Evolutionary conservation across 2,888 invertebrate genomes (phyloP), one percentile per base, ranked within the genome.

Genomic region (Tenodera sinensis): DNA sequence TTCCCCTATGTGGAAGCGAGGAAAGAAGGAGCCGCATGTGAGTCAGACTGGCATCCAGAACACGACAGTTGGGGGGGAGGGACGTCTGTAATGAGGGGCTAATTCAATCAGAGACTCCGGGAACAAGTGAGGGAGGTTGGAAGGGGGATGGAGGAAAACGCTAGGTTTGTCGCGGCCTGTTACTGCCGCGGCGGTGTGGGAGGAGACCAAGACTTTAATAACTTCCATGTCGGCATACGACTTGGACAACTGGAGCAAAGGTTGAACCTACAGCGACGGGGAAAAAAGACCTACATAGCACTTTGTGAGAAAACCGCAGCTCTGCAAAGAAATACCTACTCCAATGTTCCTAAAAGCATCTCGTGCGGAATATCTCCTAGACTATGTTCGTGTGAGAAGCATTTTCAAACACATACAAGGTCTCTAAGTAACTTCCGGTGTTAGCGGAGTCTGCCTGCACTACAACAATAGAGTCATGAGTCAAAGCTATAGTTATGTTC

Each of bases 71-170:
- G 88, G 85, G 83, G 89, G 90, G 85, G 85, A 83, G 88, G 89
- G 85, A 88, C 84, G 87, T 88, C 90, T 87, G 90, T 90, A 90
- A 90, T 90, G 90, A 90, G 90, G 90, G 90, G 89, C 90, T 90
- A 90, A 90, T 90, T 90, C 90, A 90, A 90, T 90, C 90, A 91
- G 88, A 89, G 90, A 89, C 88, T 81, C 85, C 89, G 90, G 89
- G 88, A 88, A 54, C 47, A 88, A 54, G 34, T 83, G 88, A 28
- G 81, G 88, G 88, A 25, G 71, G 27, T 28, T 71, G 87, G 89
- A 28, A 42, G 34, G 20, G 85, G 83, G 83, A 88, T 42, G 47
- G 84, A 71, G 83, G 83, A 82, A 42, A 83, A 71, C 71, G 87
- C 47, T 34, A 42, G 89, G 85, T 81, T 88, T 85, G 89, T 83